Percentiles rank a stretch among this genome's conserved stretches.
Conservation (phyloP, 2,113 vertebrate species). For the Piliocolobus tephrosceles region DNA sequence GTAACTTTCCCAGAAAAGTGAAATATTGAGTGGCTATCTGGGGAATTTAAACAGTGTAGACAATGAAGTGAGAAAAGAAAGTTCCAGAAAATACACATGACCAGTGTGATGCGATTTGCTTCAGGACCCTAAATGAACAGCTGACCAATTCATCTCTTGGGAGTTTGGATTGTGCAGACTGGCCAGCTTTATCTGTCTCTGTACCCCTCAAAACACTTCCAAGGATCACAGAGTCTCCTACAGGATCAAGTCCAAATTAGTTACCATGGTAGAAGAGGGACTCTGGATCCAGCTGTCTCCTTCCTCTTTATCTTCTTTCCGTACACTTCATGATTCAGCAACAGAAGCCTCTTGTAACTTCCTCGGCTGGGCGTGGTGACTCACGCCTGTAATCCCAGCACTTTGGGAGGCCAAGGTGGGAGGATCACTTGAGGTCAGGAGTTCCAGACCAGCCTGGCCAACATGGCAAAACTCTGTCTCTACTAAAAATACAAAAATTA, state of each 20-base stretch:
- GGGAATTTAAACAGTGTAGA: conserved; percentile 1
- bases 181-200: not conserved
- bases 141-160: not conserved
- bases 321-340: not conserved
- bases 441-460: too few species aligned
- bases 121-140: not conserved
- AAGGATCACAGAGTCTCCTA: not conserved
- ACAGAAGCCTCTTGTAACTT: not conserved
- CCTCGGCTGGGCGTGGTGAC: too few species aligned
- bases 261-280: not conserved
- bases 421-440: too few species aligned
- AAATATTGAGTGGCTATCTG: conserved; percentile 18
- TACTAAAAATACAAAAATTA: too few species aligned
- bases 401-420: too few species aligned
- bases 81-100: not conserved
- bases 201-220: not conserved
- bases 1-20: conserved; percentile 13
- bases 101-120: not conserved
- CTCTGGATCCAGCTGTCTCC: not conserved
- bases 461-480: too few species aligned
- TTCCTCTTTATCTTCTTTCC: not conserved
- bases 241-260: not conserved
- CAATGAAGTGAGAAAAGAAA: conserved; percentile 11
- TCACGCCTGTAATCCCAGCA: too few species aligned
- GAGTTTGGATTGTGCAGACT: not conserved